phyloP scores from a whole-genome alignment of 2,888 invertebrate species.

The Drepanosiphum platanoidis region DNA sequence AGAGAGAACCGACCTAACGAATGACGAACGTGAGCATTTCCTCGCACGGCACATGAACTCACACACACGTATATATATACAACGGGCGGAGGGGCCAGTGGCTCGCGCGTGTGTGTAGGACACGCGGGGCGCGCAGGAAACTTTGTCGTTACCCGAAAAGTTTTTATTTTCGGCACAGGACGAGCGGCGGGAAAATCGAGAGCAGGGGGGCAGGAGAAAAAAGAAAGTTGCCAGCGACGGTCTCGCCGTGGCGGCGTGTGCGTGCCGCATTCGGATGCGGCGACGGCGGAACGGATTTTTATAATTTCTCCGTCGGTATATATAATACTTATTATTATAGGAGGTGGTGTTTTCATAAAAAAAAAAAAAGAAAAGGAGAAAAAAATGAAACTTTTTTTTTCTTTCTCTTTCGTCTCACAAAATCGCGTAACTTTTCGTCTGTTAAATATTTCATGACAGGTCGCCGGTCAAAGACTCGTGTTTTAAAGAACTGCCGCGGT shows the following conservation, averaged over 20 bases:
- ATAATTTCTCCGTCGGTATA: slow-evolving; percentile 57
- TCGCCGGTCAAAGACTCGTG: slow-evolving; percentile 47
- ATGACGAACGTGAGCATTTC: slow-evolving; percentile 59
- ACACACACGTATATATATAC: too few species aligned
- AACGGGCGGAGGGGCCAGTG: neutral
- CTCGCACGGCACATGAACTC: too few species aligned
- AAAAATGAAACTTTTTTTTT: slow-evolving; percentile 45
- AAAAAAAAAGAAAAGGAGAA: neutral
- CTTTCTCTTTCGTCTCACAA: slow-evolving; percentile 17
- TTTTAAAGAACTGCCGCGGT: slow-evolving; percentile 4
- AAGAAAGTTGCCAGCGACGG: slow-evolving; percentile 37
- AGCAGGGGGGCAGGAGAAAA: neutral
- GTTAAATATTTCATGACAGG: slow-evolving; percentile 62
- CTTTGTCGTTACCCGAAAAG: slow-evolving; percentile 57
- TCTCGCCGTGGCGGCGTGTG: slow-evolving; percentile 9
- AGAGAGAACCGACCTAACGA: slow-evolving; percentile 40
- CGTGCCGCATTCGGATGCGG: slow-evolving; percentile 44
- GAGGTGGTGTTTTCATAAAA: slow-evolving; percentile 46
- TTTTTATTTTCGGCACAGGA: slow-evolving; percentile 55
- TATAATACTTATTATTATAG: slow-evolving; percentile 40
- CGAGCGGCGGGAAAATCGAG: neutral
- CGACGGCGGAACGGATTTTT: slow-evolving; percentile 40
- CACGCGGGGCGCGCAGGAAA: slow-evolving; percentile 13
- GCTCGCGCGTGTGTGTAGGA: neutral
- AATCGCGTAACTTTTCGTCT: slow-evolving; percentile 59